phyloP scores from a whole-genome alignment of 2,113 vertebrate genomes.

The Sceloporus undulatus region DNA sequence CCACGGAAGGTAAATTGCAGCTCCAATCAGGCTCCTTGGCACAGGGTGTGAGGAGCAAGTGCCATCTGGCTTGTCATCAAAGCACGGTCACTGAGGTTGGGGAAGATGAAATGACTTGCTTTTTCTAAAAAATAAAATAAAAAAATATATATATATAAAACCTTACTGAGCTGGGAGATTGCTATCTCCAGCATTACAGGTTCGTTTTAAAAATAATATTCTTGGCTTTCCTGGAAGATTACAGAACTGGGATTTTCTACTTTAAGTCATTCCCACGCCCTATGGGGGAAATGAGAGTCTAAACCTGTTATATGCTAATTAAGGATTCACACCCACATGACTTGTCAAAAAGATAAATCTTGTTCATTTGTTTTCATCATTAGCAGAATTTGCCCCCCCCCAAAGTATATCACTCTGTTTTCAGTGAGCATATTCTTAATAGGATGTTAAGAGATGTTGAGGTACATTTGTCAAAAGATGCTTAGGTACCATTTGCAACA shows the following conservation, averaged over 20 bases:
- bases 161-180: constrained; percentile 68
- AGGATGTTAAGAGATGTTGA: constrained; percentile 47
- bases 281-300: constrained; percentile 76
- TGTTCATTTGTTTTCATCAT: constrained; percentile 75
- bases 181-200: constrained; percentile 75
- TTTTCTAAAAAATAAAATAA: constrained; percentile 23
- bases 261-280: constrained; percentile 77
- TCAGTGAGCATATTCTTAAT: constrained; percentile 62
- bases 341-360: constrained; percentile 77
- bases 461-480: neutral
- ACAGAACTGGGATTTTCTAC: constrained; percentile 70
- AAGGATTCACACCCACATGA: constrained; percentile 79
- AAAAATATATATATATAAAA: neutral
- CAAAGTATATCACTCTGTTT: constrained; percentile 57
- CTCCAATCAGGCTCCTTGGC: constrained; percentile 82
- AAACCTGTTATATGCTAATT: constrained; percentile 82
- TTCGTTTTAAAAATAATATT: constrained; percentile 73
- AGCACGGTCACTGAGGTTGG: constrained; percentile 79
- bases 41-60: constrained; percentile 67
- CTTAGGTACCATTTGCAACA: neutral
- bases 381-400: constrained; percentile 46
- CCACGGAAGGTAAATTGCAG: constrained; percentile 86
- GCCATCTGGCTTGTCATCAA: constrained; percentile 86
- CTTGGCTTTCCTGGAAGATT: constrained; percentile 70
- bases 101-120: constrained; percentile 79